Base-by-base conservation (phyloP, 2,888 invertebrate genomes). In the Agonopterix alstromeriana region DNA sequence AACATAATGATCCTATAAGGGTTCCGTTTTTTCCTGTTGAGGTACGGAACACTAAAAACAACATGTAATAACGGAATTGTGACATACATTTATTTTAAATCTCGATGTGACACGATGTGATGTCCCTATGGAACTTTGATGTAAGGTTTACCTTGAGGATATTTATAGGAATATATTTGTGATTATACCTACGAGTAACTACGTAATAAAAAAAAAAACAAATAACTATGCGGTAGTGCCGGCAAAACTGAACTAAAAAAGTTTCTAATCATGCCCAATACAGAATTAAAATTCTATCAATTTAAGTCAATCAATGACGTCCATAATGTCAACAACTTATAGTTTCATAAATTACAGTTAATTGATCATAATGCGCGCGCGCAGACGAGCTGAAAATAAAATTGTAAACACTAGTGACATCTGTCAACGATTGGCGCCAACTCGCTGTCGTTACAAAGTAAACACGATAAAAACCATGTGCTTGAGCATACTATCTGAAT, bases 351-450 rank as follows among this genome's bases (percentile, higher is more conserved):
- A 43, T 17, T 9, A 17, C 35, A 10, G 11, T n/a, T 35, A 43
- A 43, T 43, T 14, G 14, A 14, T 38, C 10, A 10, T n/a, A 35
- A 27, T 38, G 43, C 43, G 44, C 48, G 10, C 8, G 45, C 45
- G 48, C 48, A 45, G 38, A 38, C 27, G 27, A 11, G 7, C 5
- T 35, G 35, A 17, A 42, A 48, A 42, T 11, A 45, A 48, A 48
- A 12, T 35, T 11, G 35, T 45, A 41, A 14, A 36, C 42, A 50
- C 9, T 45, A 50, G 47, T 41, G 50, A 47, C 50, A 50, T 50
- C 50, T 47, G 27, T 45, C 47, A 44, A 42, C 36, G 3, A 17
- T 27, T 10, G 27, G 17, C 12, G 42, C 10, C 36, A 46, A 49
- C 43, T 46, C 40, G 35, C 14, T 14, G 9, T 1, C 12, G 11